Evolutionary conservation across 2,888 invertebrate species (phyloP).

Genomic region (Steinernema carpocapsae): DNA sequence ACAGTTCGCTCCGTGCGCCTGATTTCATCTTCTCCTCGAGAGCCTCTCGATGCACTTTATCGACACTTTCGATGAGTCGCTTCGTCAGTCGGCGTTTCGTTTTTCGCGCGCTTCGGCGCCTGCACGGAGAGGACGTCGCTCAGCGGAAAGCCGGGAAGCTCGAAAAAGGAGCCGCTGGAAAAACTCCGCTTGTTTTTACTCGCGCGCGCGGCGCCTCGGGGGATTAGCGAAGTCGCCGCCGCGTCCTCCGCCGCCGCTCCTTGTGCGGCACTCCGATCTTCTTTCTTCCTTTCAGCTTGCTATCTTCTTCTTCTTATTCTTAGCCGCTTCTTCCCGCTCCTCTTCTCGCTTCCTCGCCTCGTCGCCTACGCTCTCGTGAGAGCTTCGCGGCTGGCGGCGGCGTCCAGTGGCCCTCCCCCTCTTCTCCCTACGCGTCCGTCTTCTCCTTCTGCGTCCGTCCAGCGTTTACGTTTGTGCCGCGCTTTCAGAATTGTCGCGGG

Average conservation of each 20-base stretch:
- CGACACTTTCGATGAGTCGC: neutral
- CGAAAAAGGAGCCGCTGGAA: no score
- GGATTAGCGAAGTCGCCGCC: constrained; percentile 30
- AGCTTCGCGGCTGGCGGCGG: neutral
- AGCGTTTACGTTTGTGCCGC: neutral
- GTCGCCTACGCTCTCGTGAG: constrained; percentile 23
- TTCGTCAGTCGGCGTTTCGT: neutral
- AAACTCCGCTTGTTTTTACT: constrained; percentile 12
- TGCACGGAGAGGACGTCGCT: no score
- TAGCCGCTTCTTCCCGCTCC: neutral
- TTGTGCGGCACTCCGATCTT: neutral
- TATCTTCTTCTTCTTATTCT: no score
- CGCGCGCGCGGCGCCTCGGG: constrained; percentile 23
- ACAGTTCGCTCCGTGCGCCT: no score
- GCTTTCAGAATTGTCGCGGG: constrained; percentile 13
- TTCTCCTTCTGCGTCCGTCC: neutral
- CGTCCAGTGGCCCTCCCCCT: neutral
- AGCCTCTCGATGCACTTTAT: neutral
- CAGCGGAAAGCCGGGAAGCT: no score
- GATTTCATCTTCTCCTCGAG: neutral
- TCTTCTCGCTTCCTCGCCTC: neutral
- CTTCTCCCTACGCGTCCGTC: neutral
- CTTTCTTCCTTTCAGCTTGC: no score
- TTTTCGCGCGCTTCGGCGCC: no score
- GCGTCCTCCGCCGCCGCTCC: neutral